These are phyloP conservation scores for Trichechus manatus DNA, from an alignment of 2,113 vertebrate genomes.

Conservation along the genomic window DNA sequence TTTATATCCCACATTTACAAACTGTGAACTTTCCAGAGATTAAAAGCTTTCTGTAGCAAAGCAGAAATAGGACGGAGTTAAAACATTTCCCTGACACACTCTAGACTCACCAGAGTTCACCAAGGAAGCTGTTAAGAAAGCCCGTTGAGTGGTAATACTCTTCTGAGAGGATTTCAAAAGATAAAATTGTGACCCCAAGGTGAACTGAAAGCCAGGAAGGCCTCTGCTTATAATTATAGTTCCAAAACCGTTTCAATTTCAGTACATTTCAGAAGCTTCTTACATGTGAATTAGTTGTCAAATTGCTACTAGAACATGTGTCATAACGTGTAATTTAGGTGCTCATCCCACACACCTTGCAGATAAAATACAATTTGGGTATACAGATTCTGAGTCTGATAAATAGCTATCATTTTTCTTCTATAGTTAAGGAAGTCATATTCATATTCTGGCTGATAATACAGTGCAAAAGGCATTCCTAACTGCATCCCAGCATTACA, in stretches of 20 bases:
- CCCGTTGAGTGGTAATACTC: slow-evolving; percentile 11
- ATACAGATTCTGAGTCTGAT: slow-evolving; percentile 50
- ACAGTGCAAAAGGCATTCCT: not conserved
- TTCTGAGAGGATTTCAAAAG: slow-evolving; percentile 58
- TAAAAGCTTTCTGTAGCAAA: slow-evolving; percentile 74
- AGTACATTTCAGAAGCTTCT: slow-evolving; percentile 62
- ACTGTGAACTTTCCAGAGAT: slow-evolving; percentile 69
- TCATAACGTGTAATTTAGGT: slow-evolving; percentile 7
- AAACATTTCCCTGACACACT: slow-evolving; percentile 72
- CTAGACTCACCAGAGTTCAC: slow-evolving; percentile 68
- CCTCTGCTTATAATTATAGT: slow-evolving; percentile 65
- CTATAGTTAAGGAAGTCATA: not conserved
- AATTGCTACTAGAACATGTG: slow-evolving; percentile 27
- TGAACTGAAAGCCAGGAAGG: slow-evolving; percentile 63
- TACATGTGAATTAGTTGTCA: slow-evolving; percentile 68
- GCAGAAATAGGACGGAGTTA: slow-evolving; percentile 71
- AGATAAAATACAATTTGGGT: slow-evolving; percentile 53
- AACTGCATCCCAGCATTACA: not conserved
- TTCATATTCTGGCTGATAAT: not conserved
- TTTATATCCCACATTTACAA: slow-evolving; percentile 44
- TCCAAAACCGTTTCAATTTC: slow-evolving; percentile 66
- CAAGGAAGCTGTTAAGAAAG: slow-evolving; percentile 68
- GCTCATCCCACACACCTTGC: not conserved
- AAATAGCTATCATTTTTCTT: slow-evolving; percentile 12
- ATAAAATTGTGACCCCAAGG: slow-evolving; percentile 72